Evolutionary conservation across 2,113 vertebrate genomes (phyloP), one percentile per base, ranked within the genome.

Genomic region (Collichthys lucidus): DNA sequence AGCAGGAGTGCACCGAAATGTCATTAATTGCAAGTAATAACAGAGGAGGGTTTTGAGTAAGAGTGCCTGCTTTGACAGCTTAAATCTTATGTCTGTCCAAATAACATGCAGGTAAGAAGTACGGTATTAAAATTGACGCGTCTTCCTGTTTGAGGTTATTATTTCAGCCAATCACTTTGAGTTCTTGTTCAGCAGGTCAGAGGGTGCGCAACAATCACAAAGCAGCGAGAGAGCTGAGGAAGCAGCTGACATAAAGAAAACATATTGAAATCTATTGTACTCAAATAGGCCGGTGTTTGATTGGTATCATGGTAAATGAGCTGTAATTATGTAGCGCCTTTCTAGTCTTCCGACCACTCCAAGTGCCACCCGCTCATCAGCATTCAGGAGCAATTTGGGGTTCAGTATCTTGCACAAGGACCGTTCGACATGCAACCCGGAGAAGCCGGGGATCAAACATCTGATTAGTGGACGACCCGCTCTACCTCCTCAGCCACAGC

Each of bases 1-100:
- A 55, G 24, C 56, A 66, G 2, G 20, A 55, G 19, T 7, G 22
- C 4, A 22, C 22, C 8, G 49, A 69, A 53, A 76, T 65, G 12
- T 50, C 59, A 76, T 77, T 47, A 86, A 84, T 49, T 76, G 57
- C 59, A 40, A 67, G 55, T 44, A 69, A 76, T 70, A n/a, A 65
- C 24, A 59, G 52, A n/a, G 40, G 44, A 56, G 17, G 47, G 26
- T 46, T 40, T 66, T 76, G 9, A 77, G n/a, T 4, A 42, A 10
- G 19, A 40, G 4, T 17, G 29, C 19, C 0, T 29, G 17, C 29
- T 63, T 52, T 76, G 44, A 46, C 11, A 46, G 44, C 9, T 24
- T 56, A 2, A 29, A 42, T 57, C 16, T 44, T 40, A 46, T 46
- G 11, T 46, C 44, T 46, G 11, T 4, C 44, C 44, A 69, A 42